Conservation (phyloP, 2,888 invertebrate species). For the Petrolisthes cinctipes region DNA sequence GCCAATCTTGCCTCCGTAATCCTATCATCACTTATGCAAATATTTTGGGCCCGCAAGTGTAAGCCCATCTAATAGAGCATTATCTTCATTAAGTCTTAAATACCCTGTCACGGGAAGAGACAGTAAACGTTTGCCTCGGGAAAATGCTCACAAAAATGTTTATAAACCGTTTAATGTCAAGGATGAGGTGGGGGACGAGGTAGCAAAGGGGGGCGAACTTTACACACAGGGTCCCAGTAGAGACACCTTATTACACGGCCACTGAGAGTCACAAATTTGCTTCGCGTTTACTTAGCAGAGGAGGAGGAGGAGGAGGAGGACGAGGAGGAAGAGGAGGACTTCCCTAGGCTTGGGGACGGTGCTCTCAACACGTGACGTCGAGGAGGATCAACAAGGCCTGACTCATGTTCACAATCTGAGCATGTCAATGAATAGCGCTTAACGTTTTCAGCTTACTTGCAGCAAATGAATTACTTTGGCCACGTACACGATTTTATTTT, state of each 20-base stretch:
- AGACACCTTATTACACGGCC: slow-evolving; percentile 3
- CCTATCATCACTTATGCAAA: slow-evolving; percentile 49
- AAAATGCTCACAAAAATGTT: slow-evolving; percentile 25
- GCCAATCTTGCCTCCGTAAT: slow-evolving; percentile 43
- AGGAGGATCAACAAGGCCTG: too few relatives aligned
- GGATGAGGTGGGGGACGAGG: slow-evolving; percentile 23
- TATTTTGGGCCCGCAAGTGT: slow-evolving; percentile 38
- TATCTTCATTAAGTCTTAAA: slow-evolving; percentile 45
- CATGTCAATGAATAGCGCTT: too few relatives aligned
- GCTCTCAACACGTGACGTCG: too few relatives aligned
- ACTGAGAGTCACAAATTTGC: not conserved
- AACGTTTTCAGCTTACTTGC: too few relatives aligned
- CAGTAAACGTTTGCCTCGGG: slow-evolving; percentile 33
- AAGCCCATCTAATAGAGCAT: slow-evolving; percentile 43
- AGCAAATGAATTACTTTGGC: too few relatives aligned
- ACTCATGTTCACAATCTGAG: too few relatives aligned
- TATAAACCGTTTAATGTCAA: slow-evolving; percentile 40
- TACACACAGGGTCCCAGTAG: not conserved
- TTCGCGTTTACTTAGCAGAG: not conserved
- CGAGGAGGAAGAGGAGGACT: not conserved
- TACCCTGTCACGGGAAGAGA: slow-evolving; percentile 35
- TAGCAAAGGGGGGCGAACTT: not conserved
- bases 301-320: not conserved
- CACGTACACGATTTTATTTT: too few relatives aligned
- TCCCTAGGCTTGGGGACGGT: too few relatives aligned